Conservation (phyloP, 2,888 invertebrate genomes). For the Acanthosepion pharaonis region DNA sequence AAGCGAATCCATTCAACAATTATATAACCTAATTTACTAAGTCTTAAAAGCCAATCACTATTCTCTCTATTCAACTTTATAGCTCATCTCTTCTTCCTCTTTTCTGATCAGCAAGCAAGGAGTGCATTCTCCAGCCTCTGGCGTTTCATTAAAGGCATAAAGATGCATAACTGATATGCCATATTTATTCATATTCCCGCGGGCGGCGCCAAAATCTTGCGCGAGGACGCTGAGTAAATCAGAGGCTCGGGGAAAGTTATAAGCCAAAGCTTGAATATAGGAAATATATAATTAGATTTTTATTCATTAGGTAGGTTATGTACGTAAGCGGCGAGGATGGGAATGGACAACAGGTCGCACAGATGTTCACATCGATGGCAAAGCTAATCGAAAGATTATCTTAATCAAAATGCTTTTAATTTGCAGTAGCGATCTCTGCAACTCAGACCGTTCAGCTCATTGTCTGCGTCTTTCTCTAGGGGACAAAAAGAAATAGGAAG, state of each 20-base stretch:
- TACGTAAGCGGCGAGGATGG: neutral
- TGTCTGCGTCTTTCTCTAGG: neutral
- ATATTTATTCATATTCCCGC: conserved; percentile 17
- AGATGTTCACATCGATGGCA: conserved; percentile 17
- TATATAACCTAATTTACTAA: no score
- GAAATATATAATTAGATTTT: no score
- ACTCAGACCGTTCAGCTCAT: neutral
- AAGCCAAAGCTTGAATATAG: no score
- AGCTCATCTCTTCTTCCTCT: no score
- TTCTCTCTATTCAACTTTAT: no score
- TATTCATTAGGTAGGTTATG: neutral
- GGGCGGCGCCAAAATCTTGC: neutral
- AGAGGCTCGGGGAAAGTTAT: neutral
- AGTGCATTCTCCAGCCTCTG: neutral
- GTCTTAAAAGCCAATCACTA: no score
- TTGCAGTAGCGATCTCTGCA: neutral
- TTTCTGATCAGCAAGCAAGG: no score
- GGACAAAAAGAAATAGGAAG: no score
- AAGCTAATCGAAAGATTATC: conserved; percentile 15
- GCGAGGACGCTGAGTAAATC: conserved; percentile 13
- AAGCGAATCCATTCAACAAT: no score
- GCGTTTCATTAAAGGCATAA: neutral
- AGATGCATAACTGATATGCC: neutral
- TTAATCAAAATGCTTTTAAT: neutral
- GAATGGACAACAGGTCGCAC: neutral